Conservation (phyloP, 2,113 vertebrate species). For the Scophthalmus maximus region DNA sequence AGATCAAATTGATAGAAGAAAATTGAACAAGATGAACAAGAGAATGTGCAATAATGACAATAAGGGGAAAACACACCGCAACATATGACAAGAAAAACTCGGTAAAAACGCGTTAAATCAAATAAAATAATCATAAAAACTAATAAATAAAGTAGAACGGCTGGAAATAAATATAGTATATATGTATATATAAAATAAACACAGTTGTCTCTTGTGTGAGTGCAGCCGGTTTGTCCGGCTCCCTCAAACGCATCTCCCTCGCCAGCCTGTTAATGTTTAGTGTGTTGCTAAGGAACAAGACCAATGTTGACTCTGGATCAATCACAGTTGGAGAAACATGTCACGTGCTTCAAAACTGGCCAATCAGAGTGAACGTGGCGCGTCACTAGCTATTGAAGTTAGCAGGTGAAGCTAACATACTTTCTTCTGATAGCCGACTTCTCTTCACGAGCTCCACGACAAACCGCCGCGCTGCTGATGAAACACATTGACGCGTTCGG, state of each 20-base stretch:
- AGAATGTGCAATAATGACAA: too few relatives aligned
- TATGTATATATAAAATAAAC: background rate
- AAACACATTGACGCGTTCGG: background rate
- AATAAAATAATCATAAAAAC: too few relatives aligned
- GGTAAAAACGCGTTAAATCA: too few relatives aligned
- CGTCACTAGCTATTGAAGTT: conserved; percentile 14
- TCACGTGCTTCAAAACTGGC: conserved; percentile 42
- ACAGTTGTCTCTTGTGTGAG: background rate
- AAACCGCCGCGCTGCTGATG: background rate
- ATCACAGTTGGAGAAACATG: conserved; percentile 4
- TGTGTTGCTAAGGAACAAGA: conserved; percentile 56
- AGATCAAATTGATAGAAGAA: too few relatives aligned
- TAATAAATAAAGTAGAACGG: too few relatives aligned
- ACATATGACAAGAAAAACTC: too few relatives aligned
- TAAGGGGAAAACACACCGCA: too few relatives aligned
- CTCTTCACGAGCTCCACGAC: too few relatives aligned
- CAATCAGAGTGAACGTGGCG: conserved; percentile 33
- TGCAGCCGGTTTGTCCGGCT: background rate
- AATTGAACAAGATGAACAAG: too few relatives aligned
- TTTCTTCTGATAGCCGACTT: too few relatives aligned
- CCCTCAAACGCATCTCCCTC: background rate
- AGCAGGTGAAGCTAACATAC: too few relatives aligned
- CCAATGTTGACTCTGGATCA: conserved; percentile 22
- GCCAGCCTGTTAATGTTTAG: background rate
- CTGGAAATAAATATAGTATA: too few relatives aligned